Percentiles rank a stretch among this genome's conserved stretches.
These are phyloP conservation scores for Pseudochirops corinnae DNA, from an alignment of 2,797 vertebrate genomes.

Conservation along the genomic window DNA sequence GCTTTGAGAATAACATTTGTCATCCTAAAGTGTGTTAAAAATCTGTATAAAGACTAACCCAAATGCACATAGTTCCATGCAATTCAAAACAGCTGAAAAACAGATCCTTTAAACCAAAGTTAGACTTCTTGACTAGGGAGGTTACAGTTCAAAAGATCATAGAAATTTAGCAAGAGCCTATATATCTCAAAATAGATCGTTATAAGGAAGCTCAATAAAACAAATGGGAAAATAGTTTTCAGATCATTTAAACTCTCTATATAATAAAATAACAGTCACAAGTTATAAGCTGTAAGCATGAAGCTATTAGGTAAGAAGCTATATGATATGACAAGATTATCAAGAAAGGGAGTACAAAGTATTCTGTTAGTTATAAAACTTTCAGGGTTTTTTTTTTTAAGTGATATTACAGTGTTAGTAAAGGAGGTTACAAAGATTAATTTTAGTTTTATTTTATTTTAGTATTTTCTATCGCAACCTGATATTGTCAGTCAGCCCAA, in stretches of 20 bases:
- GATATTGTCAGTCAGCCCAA: not conserved
- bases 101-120: conserved; percentile 2
- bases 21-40: not conserved
- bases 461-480: not conserved
- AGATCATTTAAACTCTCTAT: conserved; percentile 40
- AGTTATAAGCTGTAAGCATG: not conserved
- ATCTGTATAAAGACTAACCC: not conserved
- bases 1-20: not conserved
- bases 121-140: not conserved
- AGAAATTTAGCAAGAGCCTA: conserved; percentile 4
- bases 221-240: not conserved
- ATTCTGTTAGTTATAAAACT: not conserved
- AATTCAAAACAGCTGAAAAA: not conserved
- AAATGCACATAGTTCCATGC: conserved; percentile 29
- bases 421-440: not conserved
- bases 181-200: not conserved
- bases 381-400: conserved; percentile 19
- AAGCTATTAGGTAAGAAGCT: not conserved
- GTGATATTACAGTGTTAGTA: not conserved
- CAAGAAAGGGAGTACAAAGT: conserved; percentile 1
- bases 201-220: not conserved
- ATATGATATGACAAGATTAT: not conserved
- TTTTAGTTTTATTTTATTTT: not conserved
- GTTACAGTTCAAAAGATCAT: not conserved
- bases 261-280: not conserved